Evolutionary conservation across 2,797 vertebrate genomes (phyloP).

Genomic region (Sebastes nivosus): DNA sequence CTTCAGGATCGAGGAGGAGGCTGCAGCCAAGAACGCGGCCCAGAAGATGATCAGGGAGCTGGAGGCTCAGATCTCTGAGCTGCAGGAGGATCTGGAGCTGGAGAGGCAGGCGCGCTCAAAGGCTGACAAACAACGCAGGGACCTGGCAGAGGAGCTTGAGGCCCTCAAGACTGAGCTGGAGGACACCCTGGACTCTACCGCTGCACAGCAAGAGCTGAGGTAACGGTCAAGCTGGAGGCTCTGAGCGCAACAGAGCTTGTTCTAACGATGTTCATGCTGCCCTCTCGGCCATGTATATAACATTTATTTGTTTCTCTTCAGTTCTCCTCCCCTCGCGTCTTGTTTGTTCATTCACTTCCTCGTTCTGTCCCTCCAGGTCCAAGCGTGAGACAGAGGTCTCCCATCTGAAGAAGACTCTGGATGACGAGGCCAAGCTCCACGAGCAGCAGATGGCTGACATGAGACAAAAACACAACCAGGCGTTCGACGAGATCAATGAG

Average conservation of each 20-base stretch:
- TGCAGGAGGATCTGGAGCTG: slow-evolving; percentile 95
- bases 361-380: slow-evolving; percentile 67
- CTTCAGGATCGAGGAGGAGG: slow-evolving; percentile 92
- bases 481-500: slow-evolving; percentile 93
- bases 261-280: too few relatives aligned
- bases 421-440: slow-evolving; percentile 90
- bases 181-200: slow-evolving; percentile 94
- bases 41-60: slow-evolving; percentile 94
- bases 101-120: slow-evolving; percentile 89
- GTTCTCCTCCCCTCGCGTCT: background rate
- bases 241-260: background rate
- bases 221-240: slow-evolving; percentile 13
- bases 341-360: background rate
- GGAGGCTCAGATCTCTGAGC: slow-evolving; percentile 92
- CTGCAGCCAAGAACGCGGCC: slow-evolving; percentile 90
- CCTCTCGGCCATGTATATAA: too few relatives aligned
- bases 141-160: slow-evolving; percentile 95
- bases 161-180: slow-evolving; percentile 96
- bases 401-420: slow-evolving; percentile 90
- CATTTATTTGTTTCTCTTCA: background rate
- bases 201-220: slow-evolving; percentile 94
- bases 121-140: slow-evolving; percentile 92
- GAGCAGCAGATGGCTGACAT: slow-evolving; percentile 93
- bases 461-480: slow-evolving; percentile 94
- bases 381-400: slow-evolving; percentile 95